phyloP scores from a whole-genome alignment of 2,888 invertebrate species.

The Callimorpha dominula region DNA sequence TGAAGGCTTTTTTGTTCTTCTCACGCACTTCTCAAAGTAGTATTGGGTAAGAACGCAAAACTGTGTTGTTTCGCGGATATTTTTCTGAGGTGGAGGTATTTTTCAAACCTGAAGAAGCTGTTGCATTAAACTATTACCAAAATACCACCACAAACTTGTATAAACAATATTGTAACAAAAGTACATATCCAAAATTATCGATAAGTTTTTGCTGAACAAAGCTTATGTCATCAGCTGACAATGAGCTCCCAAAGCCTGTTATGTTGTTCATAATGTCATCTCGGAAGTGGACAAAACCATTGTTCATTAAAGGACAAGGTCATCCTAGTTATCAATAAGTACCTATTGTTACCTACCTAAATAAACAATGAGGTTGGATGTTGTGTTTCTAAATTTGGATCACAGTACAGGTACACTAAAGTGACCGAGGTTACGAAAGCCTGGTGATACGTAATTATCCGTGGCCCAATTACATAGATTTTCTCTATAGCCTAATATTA shows the following conservation, averaged over 20 bases:
- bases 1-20: too few relatives aligned
- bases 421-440: not conserved
- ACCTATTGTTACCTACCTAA: conserved; percentile 17
- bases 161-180: not conserved
- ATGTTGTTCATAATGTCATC: conserved; percentile 24
- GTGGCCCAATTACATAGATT: too few relatives aligned
- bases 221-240: conserved; percentile 33
- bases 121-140: not conserved
- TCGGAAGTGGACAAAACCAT: conserved; percentile 30
- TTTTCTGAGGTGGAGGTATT: too few relatives aligned
- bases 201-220: conserved; percentile 1
- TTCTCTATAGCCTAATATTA: too few relatives aligned
- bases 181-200: not conserved
- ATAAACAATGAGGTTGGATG: conserved; percentile 14
- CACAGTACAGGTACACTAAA: not conserved
- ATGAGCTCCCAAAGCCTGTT: conserved; percentile 18
- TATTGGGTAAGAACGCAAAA: too few relatives aligned
- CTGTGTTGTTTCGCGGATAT: too few relatives aligned
- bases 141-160: not conserved
- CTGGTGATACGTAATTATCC: too few relatives aligned
- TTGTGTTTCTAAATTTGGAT: conserved; percentile 4
- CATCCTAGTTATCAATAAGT: conserved; percentile 8
- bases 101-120: not conserved
- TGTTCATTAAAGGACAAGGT: conserved; percentile 26
- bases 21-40: too few relatives aligned